Evolutionary conservation across 2,888 invertebrate species (phyloP), one percentile per base, ranked within the genome.

Genomic region (Lissocephala sabroskyi): DNA sequence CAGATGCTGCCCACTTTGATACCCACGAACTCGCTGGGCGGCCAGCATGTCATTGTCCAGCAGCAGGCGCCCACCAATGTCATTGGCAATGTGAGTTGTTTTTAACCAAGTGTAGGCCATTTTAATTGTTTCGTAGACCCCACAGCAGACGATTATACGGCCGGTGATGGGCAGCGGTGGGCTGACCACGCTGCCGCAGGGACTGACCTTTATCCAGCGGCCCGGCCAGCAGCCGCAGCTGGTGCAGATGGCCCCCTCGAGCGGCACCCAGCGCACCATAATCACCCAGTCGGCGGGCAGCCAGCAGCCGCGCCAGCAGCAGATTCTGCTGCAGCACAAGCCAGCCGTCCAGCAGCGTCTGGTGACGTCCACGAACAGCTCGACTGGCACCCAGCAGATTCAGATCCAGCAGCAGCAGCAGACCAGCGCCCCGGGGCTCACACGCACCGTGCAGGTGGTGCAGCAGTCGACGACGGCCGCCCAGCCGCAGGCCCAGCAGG

Each of bases 161-260:
- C 85, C 85, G 4, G 81, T 85, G 23, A 75, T 84, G 52, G 70
- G 79, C 10, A 79, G 81, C 53, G 74, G 75, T 40, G 77, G 82
- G 7, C 62, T 82, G 46, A 78, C 84, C 45, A 77, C 82, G 43
- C 61, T 85, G 50, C 84, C 84, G 50, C 83, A 84, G 61, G 84
- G 84, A 28, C 65, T 85, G 37, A 85, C 85, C 35, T 65, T 85
- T 16, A 85, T 85, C 44, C 85, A 85, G 60, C 77, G 85, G 45
- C 84, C 84, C 33, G 85, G 85, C 7, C 85, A 84, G 55, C 85
- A 83, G 56, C 84, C 85, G 26, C 84, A 84, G 65, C 52, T 85
- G 49, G 84, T 85, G 52, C 85, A 84, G 56, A 76, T 80, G 35
- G 74, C 79, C 47, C 77, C 76, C 47, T 76, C 76, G 48, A 65